Evolutionary conservation across 2,888 invertebrate species (phyloP).

Genomic region (Eristalis pertinax): DNA sequence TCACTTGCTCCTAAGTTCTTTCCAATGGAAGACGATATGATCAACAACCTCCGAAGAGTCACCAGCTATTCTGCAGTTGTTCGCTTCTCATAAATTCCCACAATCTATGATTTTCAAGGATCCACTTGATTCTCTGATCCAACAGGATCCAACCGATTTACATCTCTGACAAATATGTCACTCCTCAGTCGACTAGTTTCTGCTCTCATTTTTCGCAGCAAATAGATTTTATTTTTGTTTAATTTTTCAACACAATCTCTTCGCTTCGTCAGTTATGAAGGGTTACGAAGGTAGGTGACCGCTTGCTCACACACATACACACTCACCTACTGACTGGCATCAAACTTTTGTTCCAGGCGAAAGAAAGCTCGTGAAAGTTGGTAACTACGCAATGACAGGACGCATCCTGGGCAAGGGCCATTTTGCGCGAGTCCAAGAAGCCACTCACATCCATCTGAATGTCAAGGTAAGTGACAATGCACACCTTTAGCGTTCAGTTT

Average conservation of each 20-base stretch:
- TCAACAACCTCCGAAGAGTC: too few species aligned
- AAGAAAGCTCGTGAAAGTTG: slow-evolving; percentile 84
- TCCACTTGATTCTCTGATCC: too few species aligned
- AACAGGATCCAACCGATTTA: not conserved
- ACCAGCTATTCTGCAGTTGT: too few species aligned
- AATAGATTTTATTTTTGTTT: not conserved
- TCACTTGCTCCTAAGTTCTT: too few species aligned
- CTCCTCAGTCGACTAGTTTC: not conserved
- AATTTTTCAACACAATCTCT: not conserved
- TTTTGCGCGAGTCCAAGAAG: slow-evolving; percentile 89
- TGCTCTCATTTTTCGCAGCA: not conserved
- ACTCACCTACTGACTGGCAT: not conserved
- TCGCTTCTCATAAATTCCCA: too few species aligned
- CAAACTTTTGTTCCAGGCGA: slow-evolving; percentile 48
- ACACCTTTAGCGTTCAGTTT: slow-evolving; percentile 38
- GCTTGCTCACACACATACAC: not conserved
- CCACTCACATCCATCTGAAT: slow-evolving; percentile 86
- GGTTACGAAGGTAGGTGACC: slow-evolving; percentile 26
- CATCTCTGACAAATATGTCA: slow-evolving; percentile 23
- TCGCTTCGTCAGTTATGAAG: not conserved
- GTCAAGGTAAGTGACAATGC: slow-evolving; percentile 84
- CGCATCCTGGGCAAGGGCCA: slow-evolving; percentile 88
- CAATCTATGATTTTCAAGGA: too few species aligned
- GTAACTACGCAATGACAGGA: slow-evolving; percentile 88
- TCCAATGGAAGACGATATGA: too few species aligned